A percentile compares a stretch with the other conserved stretches of the same genome.
Evolutionary conservation across 1,140 invertebrate species (phyloP).

Genomic region (silkworm (Bombyx mori)): DNA sequence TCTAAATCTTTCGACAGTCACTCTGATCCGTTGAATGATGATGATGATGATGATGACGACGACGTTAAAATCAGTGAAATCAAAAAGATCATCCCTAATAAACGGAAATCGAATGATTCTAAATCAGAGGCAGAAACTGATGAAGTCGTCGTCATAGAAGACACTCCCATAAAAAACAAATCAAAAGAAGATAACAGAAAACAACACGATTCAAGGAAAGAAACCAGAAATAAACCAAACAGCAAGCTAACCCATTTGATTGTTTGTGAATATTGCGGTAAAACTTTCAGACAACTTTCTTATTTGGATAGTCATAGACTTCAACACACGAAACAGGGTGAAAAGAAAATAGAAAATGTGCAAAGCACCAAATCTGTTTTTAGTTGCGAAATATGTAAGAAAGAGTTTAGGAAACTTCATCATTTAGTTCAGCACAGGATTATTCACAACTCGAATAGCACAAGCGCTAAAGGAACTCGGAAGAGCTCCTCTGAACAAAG

Average conservation of each 20-base stretch:
- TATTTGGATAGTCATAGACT: constrained; percentile 62
- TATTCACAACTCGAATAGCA: constrained; percentile 47
- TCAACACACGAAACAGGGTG: constrained; percentile 43
- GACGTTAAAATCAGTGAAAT: constrained; percentile 18
- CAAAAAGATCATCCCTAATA: constrained; percentile 19
- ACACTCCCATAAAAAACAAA: constrained; percentile 42
- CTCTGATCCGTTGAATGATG: background rate
- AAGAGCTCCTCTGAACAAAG: constrained; percentile 51
- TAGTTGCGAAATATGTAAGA: constrained; percentile 65
- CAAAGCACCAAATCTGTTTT: constrained; percentile 37
- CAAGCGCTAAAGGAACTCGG: constrained; percentile 22
- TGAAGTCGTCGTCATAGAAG: constrained; percentile 45
- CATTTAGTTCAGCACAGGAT: constrained; percentile 64
- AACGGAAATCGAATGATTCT: constrained; percentile 39
- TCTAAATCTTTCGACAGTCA: constrained; percentile 30
- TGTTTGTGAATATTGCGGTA: constrained; percentile 62
- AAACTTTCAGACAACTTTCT: constrained; percentile 64
- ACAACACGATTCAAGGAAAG: constrained; percentile 13
- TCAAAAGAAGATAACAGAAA: constrained; percentile 17
- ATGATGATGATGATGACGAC: constrained; percentile 35
- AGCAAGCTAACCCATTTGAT: constrained; percentile 29
- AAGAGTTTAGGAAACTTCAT: constrained; percentile 64
- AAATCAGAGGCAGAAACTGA: constrained; percentile 16
- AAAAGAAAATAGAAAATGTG: constrained; percentile 32
- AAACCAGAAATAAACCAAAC: constrained; percentile 27